Evolutionary conservation across 2,797 vertebrate genomes (phyloP).

Genomic region (Limnodromus scolopaceus): DNA sequence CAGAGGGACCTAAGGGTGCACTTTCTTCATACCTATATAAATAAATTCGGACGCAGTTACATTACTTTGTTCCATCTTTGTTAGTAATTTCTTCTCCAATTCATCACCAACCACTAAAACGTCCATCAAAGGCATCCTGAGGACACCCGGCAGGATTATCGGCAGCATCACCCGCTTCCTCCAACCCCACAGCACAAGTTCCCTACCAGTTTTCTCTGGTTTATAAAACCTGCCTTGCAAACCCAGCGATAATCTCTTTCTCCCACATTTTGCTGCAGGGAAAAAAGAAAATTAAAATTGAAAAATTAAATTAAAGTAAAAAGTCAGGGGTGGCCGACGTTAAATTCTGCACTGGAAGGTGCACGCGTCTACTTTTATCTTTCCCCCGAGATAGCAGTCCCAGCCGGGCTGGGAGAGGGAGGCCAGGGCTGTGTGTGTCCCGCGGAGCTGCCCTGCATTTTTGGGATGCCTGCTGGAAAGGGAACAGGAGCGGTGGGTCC

Average conservation of each 20-base stretch:
- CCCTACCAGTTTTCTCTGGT: background rate
- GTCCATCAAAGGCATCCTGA: conserved; percentile 10
- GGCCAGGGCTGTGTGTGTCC: background rate
- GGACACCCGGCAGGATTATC: background rate
- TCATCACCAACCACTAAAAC: background rate
- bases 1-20: background rate
- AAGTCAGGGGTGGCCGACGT: background rate
- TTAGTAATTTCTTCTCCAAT: background rate
- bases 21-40: background rate
- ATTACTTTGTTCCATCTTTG: background rate
- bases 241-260: background rate
- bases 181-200: background rate
- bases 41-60: background rate
- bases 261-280: background rate
- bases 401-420: background rate
- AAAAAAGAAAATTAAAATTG: too few relatives aligned
- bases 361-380: background rate
- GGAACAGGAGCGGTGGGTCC: background rate
- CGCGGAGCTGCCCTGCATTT: conserved; percentile 58
- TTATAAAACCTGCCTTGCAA: background rate
- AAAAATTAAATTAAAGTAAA: too few relatives aligned
- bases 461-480: conserved; percentile 54
- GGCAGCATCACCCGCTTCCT: conserved; percentile 55
- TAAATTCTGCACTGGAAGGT: background rate
- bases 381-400: background rate